phyloP scores from a whole-genome alignment of 2,888 invertebrate species.

The Marasmarcha lunaedactyla region DNA sequence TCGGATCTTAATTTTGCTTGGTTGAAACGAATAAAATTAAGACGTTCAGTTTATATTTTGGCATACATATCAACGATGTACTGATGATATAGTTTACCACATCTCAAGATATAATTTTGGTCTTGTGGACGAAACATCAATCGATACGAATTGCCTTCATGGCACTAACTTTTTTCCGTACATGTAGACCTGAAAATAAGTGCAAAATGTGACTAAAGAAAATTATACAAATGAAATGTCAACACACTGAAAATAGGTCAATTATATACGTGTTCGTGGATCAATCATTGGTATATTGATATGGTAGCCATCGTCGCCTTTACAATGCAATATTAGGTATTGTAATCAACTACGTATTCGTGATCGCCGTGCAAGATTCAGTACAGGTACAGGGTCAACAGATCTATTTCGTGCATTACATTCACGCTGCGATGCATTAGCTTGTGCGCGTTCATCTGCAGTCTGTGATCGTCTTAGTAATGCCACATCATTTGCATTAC shows the following conservation, averaged over 20 bases:
- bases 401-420: too few relatives aligned
- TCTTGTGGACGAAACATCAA: slow-evolving; percentile 4
- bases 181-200: background rate
- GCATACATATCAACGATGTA: slow-evolving; percentile 5
- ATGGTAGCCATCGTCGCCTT: slow-evolving; percentile 10
- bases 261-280: slow-evolving; percentile 7
- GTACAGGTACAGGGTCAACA: too few relatives aligned
- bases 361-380: too few relatives aligned
- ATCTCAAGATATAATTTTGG: background rate
- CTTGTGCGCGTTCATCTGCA: too few relatives aligned
- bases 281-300: slow-evolving; percentile 9
- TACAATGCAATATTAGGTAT: slow-evolving; percentile 8
- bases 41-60: slow-evolving; percentile 5
- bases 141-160: slow-evolving; percentile 3
- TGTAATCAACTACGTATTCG: too few relatives aligned
- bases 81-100: background rate
- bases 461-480: too few relatives aligned
- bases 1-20: slow-evolving; percentile 3
- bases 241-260: background rate
- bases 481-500: too few relatives aligned
- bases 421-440: too few relatives aligned
- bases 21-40: slow-evolving; percentile 6
- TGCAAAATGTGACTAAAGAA: background rate
- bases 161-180: too few relatives aligned
- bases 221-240: too few relatives aligned